Conservation (phyloP, 2,113 vertebrate species). For the Monopterus albus region DNA sequence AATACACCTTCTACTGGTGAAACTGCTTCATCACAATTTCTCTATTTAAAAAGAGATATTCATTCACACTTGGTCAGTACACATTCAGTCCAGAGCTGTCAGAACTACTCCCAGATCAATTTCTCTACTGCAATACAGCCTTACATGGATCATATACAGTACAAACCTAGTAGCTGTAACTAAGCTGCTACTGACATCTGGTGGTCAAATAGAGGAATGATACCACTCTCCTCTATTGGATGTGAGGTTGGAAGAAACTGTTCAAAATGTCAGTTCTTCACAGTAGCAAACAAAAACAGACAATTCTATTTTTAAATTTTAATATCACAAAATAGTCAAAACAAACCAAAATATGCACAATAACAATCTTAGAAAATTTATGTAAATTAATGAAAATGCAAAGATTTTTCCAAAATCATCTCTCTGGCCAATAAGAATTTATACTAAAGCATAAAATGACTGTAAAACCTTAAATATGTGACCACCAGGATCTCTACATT, state of each 20-base stretch:
- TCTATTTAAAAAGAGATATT: too few species aligned
- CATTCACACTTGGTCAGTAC: too few species aligned
- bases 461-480: constrained; percentile 68
- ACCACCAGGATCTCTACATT: constrained; percentile 3
- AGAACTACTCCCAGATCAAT: background rate
- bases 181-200: constrained; percentile 25
- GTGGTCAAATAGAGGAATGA: constrained; percentile 15
- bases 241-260: too few species aligned
- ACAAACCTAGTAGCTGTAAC: too few species aligned
- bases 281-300: constrained; percentile 19
- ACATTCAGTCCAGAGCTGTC: too few species aligned
- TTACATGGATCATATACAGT: too few species aligned
- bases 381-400: too few species aligned
- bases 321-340: constrained; percentile 73
- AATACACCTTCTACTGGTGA: too few species aligned
- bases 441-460: constrained; percentile 43
- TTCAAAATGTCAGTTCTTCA: too few species aligned
- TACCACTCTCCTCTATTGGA: too few species aligned
- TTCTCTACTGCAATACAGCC: background rate
- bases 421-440: constrained; percentile 39
- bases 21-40: too few species aligned
- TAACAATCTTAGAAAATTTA: constrained; percentile 47
- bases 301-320: constrained; percentile 57
- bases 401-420: constrained; percentile 40
- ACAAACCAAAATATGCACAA: constrained; percentile 45